A percentile compares a stretch with the other conserved stretches of the same genome.
phyloP scores from a whole-genome alignment of 1,140 invertebrate species.

The Neodiprion pinetum region DNA sequence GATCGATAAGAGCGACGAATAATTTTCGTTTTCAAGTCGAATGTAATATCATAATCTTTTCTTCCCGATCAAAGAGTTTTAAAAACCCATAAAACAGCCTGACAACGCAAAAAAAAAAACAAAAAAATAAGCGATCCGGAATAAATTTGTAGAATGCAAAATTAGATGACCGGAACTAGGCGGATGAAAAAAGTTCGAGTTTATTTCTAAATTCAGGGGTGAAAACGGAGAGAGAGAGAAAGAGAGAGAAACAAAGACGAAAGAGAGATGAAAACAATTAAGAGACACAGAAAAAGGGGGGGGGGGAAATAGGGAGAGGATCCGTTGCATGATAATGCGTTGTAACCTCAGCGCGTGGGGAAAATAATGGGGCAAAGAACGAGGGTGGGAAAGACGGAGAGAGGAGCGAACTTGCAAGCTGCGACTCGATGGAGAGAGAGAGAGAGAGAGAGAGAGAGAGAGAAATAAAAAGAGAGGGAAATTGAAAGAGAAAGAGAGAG shows the following conservation, averaged over 20 bases:
- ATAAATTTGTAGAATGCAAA: too few relatives aligned
- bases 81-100: too few relatives aligned
- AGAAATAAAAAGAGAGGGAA: too few relatives aligned
- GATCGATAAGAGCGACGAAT: too few relatives aligned
- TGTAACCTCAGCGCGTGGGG: neutral
- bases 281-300: conserved; percentile 10
- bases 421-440: neutral
- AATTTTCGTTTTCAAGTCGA: too few relatives aligned
- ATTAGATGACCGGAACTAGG: too few relatives aligned
- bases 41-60: too few relatives aligned
- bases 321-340: neutral
- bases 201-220: conserved; percentile 56
- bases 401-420: neutral
- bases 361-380: neutral
- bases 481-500: neutral
- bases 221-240: conserved; percentile 24
- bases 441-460: neutral
- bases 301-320: conserved; percentile 37
- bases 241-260: conserved; percentile 31
- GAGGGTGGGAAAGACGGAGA: neutral
- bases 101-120: neutral
- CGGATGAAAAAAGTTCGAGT: too few relatives aligned
- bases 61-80: too few relatives aligned
- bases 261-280: conserved; percentile 23
- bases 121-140: neutral